Conservation (phyloP, 23 tunicate genomes). For the Oikopleura albicans region DNA sequence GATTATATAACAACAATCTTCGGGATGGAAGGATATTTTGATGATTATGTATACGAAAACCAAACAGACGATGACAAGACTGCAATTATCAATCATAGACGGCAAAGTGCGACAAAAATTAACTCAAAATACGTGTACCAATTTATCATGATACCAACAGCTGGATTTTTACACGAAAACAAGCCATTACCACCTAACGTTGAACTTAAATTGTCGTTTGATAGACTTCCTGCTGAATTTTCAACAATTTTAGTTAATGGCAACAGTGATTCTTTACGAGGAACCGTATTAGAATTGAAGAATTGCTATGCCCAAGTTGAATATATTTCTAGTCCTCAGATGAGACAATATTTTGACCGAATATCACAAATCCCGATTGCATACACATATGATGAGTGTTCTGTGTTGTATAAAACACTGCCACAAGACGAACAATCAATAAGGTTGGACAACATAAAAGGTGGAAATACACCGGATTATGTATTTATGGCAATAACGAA, state of each 20-base stretch:
- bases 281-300: not conserved
- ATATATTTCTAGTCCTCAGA: not conserved
- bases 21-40: not conserved
- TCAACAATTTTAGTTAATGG: not conserved
- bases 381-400: not conserved
- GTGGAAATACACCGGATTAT: slow-evolving; percentile 10
- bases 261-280: not conserved
- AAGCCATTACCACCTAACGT: not conserved
- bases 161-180: not conserved
- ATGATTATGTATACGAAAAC: not conserved
- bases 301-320: not conserved
- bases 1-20: not conserved
- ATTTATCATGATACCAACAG: not conserved
- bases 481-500: not conserved
- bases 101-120: not conserved
- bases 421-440: not conserved
- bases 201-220: not conserved
- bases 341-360: not conserved
- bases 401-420: not conserved
- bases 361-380: not conserved
- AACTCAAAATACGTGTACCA: not conserved
- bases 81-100: not conserved
- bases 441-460: not conserved
- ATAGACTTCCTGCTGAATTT: not conserved
- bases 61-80: not conserved